Conservation (phyloP, 2,797 vertebrate genomes). For the Gephyroberyx darwinii region DNA sequence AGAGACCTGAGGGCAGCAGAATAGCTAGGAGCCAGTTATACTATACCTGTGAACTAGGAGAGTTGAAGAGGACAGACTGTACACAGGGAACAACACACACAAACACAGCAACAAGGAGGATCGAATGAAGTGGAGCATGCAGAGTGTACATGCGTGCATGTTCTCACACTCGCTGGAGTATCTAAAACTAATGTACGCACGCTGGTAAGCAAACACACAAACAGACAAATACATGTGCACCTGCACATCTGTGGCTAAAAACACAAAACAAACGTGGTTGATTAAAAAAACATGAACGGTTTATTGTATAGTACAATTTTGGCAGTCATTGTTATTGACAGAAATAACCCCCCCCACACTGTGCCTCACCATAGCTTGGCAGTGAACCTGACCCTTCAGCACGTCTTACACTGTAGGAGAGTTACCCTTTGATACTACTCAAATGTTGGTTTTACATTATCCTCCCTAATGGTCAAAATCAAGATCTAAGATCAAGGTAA, state of each 20-base stretch:
- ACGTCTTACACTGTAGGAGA: conserved; percentile 16
- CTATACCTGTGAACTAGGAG: conserved; percentile 70
- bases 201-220: not conserved
- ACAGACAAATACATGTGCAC: conserved; percentile 7
- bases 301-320: conserved; percentile 72
- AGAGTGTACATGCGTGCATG: conserved; percentile 19
- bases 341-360: conserved; percentile 35
- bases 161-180: not conserved
- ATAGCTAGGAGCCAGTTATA: conserved; percentile 66
- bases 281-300: conserved; percentile 49
- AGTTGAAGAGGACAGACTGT: conserved; percentile 53
- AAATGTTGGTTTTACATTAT: conserved; percentile 12
- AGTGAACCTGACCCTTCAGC: conserved; percentile 44
- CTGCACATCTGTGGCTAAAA: not conserved
- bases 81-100: conserved; percentile 69
- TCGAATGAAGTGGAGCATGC: conserved; percentile 58
- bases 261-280: conserved; percentile 5
- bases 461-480: conserved; percentile 10
- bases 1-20: conserved; percentile 70
- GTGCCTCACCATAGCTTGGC: conserved; percentile 48
- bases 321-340: conserved; percentile 69
- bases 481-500: conserved; percentile 6
- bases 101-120: conserved; percentile 78
- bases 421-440: conserved; percentile 15
- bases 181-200: not conserved